Evolutionary conservation across 1,140 invertebrate species (phyloP).

Genomic region (Drepana arcuata): DNA sequence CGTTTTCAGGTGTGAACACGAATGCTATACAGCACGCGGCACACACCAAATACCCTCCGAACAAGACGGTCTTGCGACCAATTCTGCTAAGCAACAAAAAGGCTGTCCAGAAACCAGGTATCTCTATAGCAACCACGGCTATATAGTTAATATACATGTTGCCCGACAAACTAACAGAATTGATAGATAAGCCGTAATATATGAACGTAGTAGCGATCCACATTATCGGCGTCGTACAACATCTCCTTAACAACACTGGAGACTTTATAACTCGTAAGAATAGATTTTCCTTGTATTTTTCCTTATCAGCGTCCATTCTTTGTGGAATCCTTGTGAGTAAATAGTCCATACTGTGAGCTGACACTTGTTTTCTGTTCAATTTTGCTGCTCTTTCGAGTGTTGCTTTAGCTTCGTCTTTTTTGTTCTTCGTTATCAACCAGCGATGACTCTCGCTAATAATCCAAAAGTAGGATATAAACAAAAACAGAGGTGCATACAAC

Average conservation of each 20-base stretch:
- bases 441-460: conserved; percentile 78
- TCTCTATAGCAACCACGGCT: conserved; percentile 76
- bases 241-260: conserved; percentile 74
- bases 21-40: conserved; percentile 44
- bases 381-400: conserved; percentile 75
- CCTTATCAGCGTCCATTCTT: conserved; percentile 14
- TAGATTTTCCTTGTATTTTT: conserved; percentile 20
- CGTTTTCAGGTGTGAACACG: conserved; percentile 37
- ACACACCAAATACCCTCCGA: conserved; percentile 43
- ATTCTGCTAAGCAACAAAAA: conserved; percentile 75
- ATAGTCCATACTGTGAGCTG: conserved; percentile 69
- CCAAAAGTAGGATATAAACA: conserved; percentile 76
- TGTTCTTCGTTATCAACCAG: conserved; percentile 84
- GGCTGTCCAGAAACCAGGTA: conserved; percentile 80
- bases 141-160: conserved; percentile 80
- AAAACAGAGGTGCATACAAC: conserved; percentile 77
- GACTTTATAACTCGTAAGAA: conserved; percentile 71
- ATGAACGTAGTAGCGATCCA: conserved; percentile 83
- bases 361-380: conserved; percentile 76
- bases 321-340: conserved; percentile 37
- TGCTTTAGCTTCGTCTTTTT: conserved; percentile 74
- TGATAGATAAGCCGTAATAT: conserved; percentile 88
- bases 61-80: conserved; percentile 71
- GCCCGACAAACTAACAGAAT: conserved; percentile 82
- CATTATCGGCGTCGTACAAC: conserved; percentile 79